Conservation (phyloP, 2,888 invertebrate genomes). For the Trissolcus brochymenae region DNA sequence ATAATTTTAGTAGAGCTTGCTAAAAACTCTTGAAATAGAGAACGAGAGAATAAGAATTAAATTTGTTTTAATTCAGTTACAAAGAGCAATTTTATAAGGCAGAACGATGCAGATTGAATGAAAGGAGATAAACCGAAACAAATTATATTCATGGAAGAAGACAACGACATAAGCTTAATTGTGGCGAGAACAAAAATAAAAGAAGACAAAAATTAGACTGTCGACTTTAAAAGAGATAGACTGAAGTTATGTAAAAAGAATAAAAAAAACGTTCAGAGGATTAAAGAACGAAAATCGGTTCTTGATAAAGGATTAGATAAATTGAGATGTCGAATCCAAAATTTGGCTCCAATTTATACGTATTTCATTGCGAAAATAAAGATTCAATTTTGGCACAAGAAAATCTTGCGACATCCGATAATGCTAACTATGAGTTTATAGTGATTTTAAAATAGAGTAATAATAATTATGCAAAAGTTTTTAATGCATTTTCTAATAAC, state of each 20-base stretch:
- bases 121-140: conserved; percentile 42
- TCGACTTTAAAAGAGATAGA: conserved; percentile 14
- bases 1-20: not conserved
- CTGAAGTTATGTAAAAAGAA: conserved; percentile 16
- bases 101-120: conserved; percentile 31
- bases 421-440: too few species aligned
- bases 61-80: conserved; percentile 33
- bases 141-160: conserved; percentile 49
- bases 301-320: conserved; percentile 7
- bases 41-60: conserved; percentile 19
- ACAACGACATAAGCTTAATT: conserved; percentile 44
- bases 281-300: conserved; percentile 14
- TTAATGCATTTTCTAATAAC: too few species aligned
- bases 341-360: too few species aligned
- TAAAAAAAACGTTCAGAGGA: conserved; percentile 16
- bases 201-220: conserved; percentile 6
- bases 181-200: conserved; percentile 29
- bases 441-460: too few species aligned
- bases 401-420: too few species aligned
- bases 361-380: too few species aligned
- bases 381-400: too few species aligned
- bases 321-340: conserved; percentile 1
- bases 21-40: conserved; percentile 12
- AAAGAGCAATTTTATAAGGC: conserved; percentile 33
- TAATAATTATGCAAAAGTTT: too few species aligned